phyloP scores from a whole-genome alignment of 2,113 vertebrate genomes.

The Passerina amoena region DNA sequence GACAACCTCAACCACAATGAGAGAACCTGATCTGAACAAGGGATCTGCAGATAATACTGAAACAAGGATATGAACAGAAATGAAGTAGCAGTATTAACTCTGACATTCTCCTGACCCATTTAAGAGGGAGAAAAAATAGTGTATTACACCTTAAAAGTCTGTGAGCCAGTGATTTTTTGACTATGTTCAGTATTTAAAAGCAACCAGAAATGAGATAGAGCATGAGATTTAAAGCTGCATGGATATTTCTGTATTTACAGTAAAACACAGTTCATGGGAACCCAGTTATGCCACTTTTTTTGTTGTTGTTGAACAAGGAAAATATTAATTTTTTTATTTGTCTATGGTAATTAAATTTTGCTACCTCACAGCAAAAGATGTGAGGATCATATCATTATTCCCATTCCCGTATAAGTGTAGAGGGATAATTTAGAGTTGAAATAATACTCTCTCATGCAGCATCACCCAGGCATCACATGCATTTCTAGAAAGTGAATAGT shows the following conservation, averaged over 20 bases:
- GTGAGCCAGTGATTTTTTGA: neutral
- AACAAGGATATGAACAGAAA: neutral
- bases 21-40: neutral
- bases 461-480: neutral
- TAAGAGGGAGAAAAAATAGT: neutral
- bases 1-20: neutral
- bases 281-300: neutral
- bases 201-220: accelerated
- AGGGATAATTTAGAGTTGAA: neutral
- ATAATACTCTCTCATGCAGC: neutral
- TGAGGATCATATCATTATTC: neutral
- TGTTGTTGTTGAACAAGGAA: neutral
- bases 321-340: neutral
- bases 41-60: neutral
- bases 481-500: neutral
- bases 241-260: neutral
- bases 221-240: neutral
- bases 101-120: neutral
- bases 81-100: neutral
- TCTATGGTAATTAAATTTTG: neutral
- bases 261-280: neutral
- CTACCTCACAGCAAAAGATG: neutral
- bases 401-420: neutral
- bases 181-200: neutral
- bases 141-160: neutral